Base-by-base conservation (phyloP, 2,888 invertebrate genomes). In the Acanthosepion esculentum region DNA sequence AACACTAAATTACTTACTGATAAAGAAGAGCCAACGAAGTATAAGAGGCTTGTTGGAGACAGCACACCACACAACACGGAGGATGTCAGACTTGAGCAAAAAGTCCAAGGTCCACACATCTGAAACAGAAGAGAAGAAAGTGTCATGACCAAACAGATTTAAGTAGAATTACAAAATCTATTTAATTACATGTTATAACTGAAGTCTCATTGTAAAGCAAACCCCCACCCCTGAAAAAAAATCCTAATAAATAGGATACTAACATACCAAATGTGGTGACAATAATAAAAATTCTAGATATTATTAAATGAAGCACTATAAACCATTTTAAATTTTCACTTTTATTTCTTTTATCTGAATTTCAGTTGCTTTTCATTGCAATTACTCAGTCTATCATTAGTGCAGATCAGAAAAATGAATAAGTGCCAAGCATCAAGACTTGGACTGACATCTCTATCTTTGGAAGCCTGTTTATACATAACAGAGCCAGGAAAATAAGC, bases 11-110 rank as follows among this genome's bases (percentile, higher is more conserved):
- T 93, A 48, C 93, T 48, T 93, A 93, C 93, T 93, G 18, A 93
- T 53, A 53, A 93, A 93, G 50, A 93, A 93, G n/a, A 93, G 93
- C 93, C 93, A 93, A 53, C 93, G 93, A 93, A 93, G 93, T 48
- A 93, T 33, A n/a, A 93, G 53, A 93, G 33, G 33, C 29, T 93
- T 93, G 93, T 93, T 93, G 53, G 93, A 93, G 18, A 93, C 93
- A 48, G 93, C 93, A 93, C n/a, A 93, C 93, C 93, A 93, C 3
- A 29, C 93, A 93, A 93, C n/a, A 48, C 93, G 93, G 29, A 93
- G 93, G 93, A 50, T 93, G 33, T 93, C 93, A 93, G 93, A 93
- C 53, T 93, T 93, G 50, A 93, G 26, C 15, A 93, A 53, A 48
- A 50, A 50, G n/a, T 93, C 93, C 48, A 93, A 53, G 29, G n/a